Evolutionary conservation across 2,113 vertebrate genomes (phyloP).

Genomic region (Prolemur simus): DNA sequence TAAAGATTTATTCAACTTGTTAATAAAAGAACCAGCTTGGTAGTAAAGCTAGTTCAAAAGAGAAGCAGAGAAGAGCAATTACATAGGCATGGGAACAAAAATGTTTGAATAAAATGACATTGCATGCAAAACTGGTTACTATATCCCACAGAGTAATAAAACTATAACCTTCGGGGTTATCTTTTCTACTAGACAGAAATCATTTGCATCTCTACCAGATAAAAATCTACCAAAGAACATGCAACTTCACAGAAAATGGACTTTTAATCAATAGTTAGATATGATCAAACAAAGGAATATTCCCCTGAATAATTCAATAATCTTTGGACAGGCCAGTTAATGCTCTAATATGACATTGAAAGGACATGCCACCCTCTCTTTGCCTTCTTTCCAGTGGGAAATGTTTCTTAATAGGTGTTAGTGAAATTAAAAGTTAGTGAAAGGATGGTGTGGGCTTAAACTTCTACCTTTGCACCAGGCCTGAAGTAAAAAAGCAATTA

Average conservation of each 20-base stretch:
- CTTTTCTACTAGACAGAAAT: constrained; percentile 18
- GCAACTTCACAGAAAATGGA: not conserved
- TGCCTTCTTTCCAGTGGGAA: not conserved
- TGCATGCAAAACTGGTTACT: not conserved
- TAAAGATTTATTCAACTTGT: not conserved
- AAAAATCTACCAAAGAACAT: constrained; percentile 16
- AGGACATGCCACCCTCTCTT: not conserved
- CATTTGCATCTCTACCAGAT: not conserved
- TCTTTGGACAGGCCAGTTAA: not conserved
- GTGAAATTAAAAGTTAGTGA: not conserved
- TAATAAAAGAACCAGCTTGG: not conserved
- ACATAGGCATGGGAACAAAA: not conserved
- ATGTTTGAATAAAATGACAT: not conserved
- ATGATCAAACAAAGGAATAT: not conserved
- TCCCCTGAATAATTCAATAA: not conserved
- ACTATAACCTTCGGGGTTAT: not conserved
- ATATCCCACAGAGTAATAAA: not conserved
- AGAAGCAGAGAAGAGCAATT: not conserved
- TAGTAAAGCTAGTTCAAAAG: not conserved
- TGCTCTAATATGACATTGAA: not conserved
- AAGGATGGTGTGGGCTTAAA: not conserved
- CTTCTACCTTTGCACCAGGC: not conserved
- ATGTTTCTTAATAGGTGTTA: not conserved
- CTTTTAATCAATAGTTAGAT: not conserved
- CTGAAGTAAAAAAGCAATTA: not conserved